Percentiles rank a stretch among this genome's conserved stretches.
These are phyloP conservation scores for Python bivittatus DNA, from an alignment of 2,113 vertebrate species.

Conservation along the genomic window DNA sequence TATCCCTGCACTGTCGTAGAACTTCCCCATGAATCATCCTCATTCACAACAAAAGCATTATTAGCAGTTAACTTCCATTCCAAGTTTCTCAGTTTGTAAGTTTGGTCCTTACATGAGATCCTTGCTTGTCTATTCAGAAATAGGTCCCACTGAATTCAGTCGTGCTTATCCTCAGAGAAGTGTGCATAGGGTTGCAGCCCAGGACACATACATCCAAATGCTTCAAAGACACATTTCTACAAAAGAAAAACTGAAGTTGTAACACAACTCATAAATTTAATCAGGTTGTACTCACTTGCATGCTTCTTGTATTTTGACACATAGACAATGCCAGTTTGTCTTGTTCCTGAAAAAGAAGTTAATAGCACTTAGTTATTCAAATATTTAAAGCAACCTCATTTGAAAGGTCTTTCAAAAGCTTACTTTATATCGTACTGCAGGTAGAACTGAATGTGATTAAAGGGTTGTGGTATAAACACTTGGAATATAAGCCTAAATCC, in stretches of 20 bases:
- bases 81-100: slow-evolving; percentile 16
- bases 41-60: slow-evolving; percentile 24
- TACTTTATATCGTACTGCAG: not conserved
- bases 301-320: slow-evolving; percentile 3
- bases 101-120: not conserved
- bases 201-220: not conserved
- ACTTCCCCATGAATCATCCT: slow-evolving; percentile 17
- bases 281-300: not conserved
- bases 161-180: not conserved
- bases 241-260: slow-evolving; percentile 21
- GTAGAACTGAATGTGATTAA: not conserved
- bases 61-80: slow-evolving; percentile 14
- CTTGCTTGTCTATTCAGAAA: not conserved
- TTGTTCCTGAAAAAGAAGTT: not conserved
- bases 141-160: not conserved
- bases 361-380: not conserved
- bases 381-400: not conserved
- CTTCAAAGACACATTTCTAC: slow-evolving; percentile 36
- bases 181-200: not conserved
- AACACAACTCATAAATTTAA: slow-evolving; percentile 15
- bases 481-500: not conserved
- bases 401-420: not conserved
- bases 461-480: not conserved
- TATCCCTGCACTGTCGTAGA: not conserved
- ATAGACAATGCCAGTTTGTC: not conserved